phyloP scores from a whole-genome alignment of 1,140 invertebrate species.

The Trachymyrmex cornetzi region DNA sequence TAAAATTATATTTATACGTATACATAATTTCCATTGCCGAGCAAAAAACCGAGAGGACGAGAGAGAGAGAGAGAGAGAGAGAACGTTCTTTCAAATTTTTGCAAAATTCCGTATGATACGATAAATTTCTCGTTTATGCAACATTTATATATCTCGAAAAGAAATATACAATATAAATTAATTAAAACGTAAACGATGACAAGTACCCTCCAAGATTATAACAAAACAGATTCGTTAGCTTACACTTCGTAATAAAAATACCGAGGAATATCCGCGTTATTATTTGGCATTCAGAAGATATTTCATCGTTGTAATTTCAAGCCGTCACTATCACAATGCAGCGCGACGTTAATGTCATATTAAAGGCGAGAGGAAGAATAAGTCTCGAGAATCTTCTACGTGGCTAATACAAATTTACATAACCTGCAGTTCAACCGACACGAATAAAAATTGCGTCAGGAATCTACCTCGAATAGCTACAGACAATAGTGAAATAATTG shows the following conservation, averaged over 20 bases:
- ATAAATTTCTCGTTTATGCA: background rate
- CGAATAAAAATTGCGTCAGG: slow-evolving; percentile 26
- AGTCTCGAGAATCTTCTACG: slow-evolving; percentile 32
- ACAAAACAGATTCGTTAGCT: slow-evolving; percentile 27
- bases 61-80: background rate
- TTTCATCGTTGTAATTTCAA: slow-evolving; percentile 67
- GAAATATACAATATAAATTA: background rate
- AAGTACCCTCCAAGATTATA: slow-evolving; percentile 9
- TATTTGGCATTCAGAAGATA: slow-evolving; percentile 70
- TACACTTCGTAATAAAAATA: slow-evolving; percentile 20
- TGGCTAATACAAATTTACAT: slow-evolving; percentile 60
- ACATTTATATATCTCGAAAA: background rate
- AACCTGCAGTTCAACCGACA: slow-evolving; percentile 32
- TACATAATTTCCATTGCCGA: background rate
- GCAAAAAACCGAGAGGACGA: background rate
- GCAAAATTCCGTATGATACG: background rate
- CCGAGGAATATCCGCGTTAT: slow-evolving; percentile 32
- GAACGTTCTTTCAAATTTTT: background rate
- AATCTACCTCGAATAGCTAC: slow-evolving; percentile 1
- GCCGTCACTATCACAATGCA: slow-evolving; percentile 45
- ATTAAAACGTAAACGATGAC: background rate
- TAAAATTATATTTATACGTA: background rate
- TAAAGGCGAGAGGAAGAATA: slow-evolving; percentile 56
- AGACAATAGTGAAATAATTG: slow-evolving; percentile 38
- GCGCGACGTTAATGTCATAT: slow-evolving; percentile 64